Conservation (phyloP, 2,113 vertebrate species). For the Ginglymostoma cirratum region DNA sequence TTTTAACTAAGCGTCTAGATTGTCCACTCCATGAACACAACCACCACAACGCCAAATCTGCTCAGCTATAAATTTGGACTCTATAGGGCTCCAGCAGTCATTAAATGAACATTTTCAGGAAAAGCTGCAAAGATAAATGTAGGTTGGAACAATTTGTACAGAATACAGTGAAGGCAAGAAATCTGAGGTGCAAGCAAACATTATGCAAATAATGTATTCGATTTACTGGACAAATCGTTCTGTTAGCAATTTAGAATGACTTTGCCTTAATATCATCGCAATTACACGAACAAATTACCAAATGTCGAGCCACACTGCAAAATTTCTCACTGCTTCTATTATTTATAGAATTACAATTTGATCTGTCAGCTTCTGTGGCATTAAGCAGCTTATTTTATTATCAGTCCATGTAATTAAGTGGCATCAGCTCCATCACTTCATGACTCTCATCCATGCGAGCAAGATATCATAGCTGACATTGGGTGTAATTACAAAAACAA, state of each 20-base stretch:
- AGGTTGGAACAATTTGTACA: background rate
- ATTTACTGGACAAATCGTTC: background rate
- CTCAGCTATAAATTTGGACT: background rate
- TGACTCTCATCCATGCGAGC: background rate
- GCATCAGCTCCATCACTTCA: slow-evolving; percentile 26
- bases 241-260: slow-evolving; percentile 8
- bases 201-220: background rate
- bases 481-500: slow-evolving; percentile 13
- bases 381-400: slow-evolving; percentile 26
- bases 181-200: background rate
- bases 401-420: slow-evolving; percentile 30
- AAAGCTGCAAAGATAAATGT: background rate
- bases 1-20: background rate
- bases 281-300: slow-evolving; percentile 7
- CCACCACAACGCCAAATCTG: background rate
- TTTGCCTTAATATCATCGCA: background rate
- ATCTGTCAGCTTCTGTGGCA: slow-evolving; percentile 14
- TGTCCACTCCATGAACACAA: background rate
- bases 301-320: background rate
- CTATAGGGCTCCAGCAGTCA: background rate
- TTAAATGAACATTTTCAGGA: background rate
- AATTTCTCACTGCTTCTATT: background rate
- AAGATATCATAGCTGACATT: background rate
- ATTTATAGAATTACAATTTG: slow-evolving; percentile 31
- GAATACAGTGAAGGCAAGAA: background rate